phyloP scores from a whole-genome alignment of 2,888 invertebrate species.

The Holacanthella duospinosa region DNA sequence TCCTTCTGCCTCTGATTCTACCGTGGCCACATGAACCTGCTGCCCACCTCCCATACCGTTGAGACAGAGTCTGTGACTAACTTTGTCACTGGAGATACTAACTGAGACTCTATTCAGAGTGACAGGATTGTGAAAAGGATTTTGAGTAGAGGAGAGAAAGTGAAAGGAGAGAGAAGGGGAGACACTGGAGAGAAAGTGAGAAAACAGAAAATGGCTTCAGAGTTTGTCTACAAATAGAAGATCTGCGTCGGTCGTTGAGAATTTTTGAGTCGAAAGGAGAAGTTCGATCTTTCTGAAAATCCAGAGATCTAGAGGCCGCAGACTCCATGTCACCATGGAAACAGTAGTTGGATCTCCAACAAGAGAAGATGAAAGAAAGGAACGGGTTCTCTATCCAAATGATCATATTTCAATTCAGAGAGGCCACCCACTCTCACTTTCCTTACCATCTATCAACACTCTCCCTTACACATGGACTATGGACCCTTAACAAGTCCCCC shows the following conservation, averaged over 20 bases:
- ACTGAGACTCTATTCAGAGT: background rate
- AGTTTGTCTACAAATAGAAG: slow-evolving; percentile 30
- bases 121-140: background rate
- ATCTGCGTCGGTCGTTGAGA: slow-evolving; percentile 35
- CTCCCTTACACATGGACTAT: no score
- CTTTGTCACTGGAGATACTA: background rate
- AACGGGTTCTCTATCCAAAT: slow-evolving; percentile 10
- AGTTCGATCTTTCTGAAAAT: slow-evolving; percentile 29
- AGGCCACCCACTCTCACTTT: slow-evolving; percentile 7
- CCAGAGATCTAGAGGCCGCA: slow-evolving; percentile 37
- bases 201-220: slow-evolving; percentile 33
- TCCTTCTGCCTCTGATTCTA: slow-evolving; percentile 67
- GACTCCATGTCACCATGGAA: slow-evolving; percentile 38
- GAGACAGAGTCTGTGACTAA: no score
- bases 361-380: background rate
- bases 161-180: slow-evolving; percentile 20
- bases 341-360: slow-evolving; percentile 13
- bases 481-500: no score
- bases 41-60: slow-evolving; percentile 39
- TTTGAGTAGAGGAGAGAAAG: slow-evolving; percentile 15
- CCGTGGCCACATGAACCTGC: slow-evolving; percentile 80
- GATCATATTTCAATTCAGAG: slow-evolving; percentile 26
- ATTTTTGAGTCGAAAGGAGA: slow-evolving; percentile 17
- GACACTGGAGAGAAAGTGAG: slow-evolving; percentile 19
- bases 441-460: slow-evolving; percentile 6